Evolutionary conservation across 2,888 invertebrate genomes (phyloP).

Genomic region (Automeris io): DNA sequence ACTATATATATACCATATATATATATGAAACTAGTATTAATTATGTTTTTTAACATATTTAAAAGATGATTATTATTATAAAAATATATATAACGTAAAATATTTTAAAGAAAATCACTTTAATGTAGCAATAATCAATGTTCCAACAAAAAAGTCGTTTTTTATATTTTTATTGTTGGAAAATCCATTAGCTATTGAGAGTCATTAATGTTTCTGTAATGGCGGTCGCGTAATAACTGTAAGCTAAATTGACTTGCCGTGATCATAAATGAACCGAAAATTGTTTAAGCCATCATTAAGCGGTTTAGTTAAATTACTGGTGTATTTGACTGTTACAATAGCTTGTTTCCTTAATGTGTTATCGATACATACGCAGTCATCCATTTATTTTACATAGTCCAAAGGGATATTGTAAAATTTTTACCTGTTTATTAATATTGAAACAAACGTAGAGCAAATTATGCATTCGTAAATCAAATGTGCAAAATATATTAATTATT

Average conservation of each 20-base stretch:
- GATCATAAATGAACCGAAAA: constrained; percentile 8
- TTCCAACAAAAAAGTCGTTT: constrained; percentile 3
- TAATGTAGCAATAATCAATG: background rate
- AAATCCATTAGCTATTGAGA: constrained; percentile 9
- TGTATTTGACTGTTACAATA: background rate
- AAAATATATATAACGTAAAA: too few species aligned
- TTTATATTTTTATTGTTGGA: constrained; percentile 7
- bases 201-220: constrained; percentile 8
- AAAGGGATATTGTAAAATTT: background rate
- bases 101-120: too few species aligned
- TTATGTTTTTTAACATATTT: too few species aligned
- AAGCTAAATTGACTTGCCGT: constrained; percentile 7
- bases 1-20: too few species aligned
- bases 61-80: too few species aligned
- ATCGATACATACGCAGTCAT: background rate
- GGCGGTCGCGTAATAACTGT: constrained; percentile 4
- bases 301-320: constrained; percentile 3
- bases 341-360: background rate
- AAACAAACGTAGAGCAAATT: too few species aligned
- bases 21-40: too few species aligned
- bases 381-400: background rate
- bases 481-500: too few species aligned
- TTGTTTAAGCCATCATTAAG: constrained; percentile 6
- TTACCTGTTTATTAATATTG: background rate
- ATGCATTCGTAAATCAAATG: too few species aligned